Conservation (phyloP, 2,113 vertebrate genomes). For the Noctilio leporinus region DNA sequence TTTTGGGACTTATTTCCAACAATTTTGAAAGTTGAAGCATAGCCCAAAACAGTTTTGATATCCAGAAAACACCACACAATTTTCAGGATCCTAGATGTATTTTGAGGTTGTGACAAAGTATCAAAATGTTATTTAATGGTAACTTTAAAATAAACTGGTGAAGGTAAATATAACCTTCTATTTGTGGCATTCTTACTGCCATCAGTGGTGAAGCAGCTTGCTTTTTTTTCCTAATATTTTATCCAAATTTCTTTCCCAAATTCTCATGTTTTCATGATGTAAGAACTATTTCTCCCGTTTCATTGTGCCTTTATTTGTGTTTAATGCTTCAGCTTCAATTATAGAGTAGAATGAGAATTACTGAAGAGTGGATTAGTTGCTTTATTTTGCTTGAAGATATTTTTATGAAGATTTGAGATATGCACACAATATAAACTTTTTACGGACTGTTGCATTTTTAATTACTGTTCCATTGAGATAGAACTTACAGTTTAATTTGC, state of each 20-base stretch:
- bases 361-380: not conserved
- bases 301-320: not conserved
- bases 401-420: constrained; percentile 70
- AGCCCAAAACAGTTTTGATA: not conserved
- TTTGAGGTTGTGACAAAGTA: not conserved
- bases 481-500: constrained; percentile 64
- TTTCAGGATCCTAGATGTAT: not conserved
- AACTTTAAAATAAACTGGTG: not conserved
- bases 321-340: constrained; percentile 35
- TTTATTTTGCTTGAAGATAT: constrained; percentile 62
- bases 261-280: not conserved
- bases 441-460: constrained; percentile 71
- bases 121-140: not conserved
- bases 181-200: not conserved
- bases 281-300: not conserved
- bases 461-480: constrained; percentile 71
- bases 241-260: constrained; percentile 5
- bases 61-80: not conserved
- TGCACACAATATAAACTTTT: constrained; percentile 58
- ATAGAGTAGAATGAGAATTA: not conserved
- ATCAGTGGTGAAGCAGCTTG: not conserved
- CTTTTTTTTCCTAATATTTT: not conserved
- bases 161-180: not conserved
- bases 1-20: not conserved
- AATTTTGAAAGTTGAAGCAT: not conserved